A percentile compares a stretch with the other conserved stretches of the same genome.
Evolutionary conservation across 2,113 vertebrate genomes (phyloP).

Genomic region (Buteo buteo): DNA sequence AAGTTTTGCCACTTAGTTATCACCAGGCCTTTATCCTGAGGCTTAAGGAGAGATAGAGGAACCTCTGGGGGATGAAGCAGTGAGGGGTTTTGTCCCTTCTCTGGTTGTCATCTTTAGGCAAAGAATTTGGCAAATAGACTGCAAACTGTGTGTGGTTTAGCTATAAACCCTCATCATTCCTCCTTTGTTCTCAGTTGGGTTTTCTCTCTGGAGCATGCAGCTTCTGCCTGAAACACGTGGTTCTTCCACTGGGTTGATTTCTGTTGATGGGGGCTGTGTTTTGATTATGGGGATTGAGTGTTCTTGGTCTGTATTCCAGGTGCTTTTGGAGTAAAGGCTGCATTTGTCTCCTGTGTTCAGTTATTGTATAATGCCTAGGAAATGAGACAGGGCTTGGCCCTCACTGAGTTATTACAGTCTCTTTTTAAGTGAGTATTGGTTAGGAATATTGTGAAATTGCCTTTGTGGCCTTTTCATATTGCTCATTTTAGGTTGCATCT

Average conservation of each 20-base stretch:
- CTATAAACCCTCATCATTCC: neutral
- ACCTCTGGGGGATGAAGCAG: neutral
- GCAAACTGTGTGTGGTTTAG: constrained; percentile 21
- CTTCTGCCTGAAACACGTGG: neutral
- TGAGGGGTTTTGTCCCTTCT: neutral
- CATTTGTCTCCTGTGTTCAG: neutral
- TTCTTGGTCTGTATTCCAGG: neutral
- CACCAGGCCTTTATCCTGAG: neutral
- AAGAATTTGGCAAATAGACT: neutral
- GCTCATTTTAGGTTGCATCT: neutral
- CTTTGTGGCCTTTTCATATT: neutral
- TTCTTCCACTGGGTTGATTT: neutral
- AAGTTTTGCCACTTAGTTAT: neutral
- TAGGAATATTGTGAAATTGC: neutral
- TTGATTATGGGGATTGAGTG: neutral
- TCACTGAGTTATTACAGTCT: neutral
- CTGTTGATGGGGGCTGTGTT: neutral
- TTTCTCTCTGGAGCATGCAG: neutral
- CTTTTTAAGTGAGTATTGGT: neutral
- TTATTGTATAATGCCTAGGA: neutral
- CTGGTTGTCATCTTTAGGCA: neutral
- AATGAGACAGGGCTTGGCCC: neutral
- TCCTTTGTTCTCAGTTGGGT: constrained; percentile 7
- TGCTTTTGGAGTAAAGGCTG: neutral
- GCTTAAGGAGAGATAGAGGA: neutral